Percentiles rank a stretch among this genome's conserved stretches.
These are phyloP conservation scores for Sussaba pulchella DNA, from an alignment of 2,888 invertebrate genomes.

Conservation along the genomic window DNA sequence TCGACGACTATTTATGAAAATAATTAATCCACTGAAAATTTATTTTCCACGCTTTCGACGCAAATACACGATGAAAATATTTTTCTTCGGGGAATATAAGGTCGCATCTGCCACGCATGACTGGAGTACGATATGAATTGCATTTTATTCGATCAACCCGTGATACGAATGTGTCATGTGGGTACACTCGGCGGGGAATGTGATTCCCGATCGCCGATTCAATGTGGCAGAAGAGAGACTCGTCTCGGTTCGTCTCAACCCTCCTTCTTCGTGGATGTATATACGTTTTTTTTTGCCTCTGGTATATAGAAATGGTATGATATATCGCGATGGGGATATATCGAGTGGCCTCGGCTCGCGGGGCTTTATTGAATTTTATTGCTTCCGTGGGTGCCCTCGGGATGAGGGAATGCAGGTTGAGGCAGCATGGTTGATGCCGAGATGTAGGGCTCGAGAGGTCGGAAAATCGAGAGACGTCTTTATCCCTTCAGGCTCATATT, in stretches of 20 bases:
- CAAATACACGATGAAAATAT: background rate
- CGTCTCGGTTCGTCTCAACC: background rate
- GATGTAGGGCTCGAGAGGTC: constrained; percentile 34
- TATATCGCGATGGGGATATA: constrained; percentile 24
- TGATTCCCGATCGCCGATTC: constrained; percentile 47
- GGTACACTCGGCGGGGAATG: background rate
- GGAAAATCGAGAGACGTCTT: constrained; percentile 35
- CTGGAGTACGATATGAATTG: background rate
- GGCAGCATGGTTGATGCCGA: constrained; percentile 15
- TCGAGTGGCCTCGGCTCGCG: constrained; percentile 42
- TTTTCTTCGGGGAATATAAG: background rate
- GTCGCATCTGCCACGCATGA: background rate
- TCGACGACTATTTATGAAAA: no score
- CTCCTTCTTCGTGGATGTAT: background rate
- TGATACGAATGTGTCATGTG: constrained; percentile 23
- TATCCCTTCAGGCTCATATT: constrained; percentile 56
- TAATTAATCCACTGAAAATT: no score
- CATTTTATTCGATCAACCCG: background rate
- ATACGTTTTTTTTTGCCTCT: constrained; percentile 6
- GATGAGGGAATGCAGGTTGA: constrained; percentile 15
- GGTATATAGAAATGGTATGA: background rate
- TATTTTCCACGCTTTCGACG: no score
- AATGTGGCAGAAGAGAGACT: constrained; percentile 31
- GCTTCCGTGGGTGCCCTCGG: constrained; percentile 34
- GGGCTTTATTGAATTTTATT: constrained; percentile 61